Conservation (phyloP, 64 coral and sea anemone genomes). For the Platygyra sinensis region DNA sequence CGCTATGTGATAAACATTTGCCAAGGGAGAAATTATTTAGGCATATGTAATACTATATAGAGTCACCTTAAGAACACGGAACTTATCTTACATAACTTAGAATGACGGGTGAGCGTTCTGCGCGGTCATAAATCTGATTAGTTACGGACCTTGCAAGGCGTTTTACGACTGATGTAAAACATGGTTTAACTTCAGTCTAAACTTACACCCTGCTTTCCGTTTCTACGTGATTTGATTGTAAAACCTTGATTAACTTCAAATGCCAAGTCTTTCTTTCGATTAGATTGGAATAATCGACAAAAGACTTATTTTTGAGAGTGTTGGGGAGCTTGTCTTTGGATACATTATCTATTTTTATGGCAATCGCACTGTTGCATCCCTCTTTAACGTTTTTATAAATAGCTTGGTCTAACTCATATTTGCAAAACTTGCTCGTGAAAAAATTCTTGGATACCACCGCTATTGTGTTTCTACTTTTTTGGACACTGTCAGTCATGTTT, state of each 20-base stretch:
- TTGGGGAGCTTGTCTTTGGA: conserved; percentile 3
- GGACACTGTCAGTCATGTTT: conserved; percentile 37
- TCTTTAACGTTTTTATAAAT: neutral
- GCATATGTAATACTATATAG: too few relatives aligned
- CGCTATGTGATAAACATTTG: too few relatives aligned
- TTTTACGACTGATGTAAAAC: too few relatives aligned
- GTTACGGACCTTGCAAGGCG: too few relatives aligned
- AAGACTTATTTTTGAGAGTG: conserved; percentile 14
- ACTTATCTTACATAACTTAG: too few relatives aligned
- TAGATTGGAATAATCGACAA: conserved; percentile 30
- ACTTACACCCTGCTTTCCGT: too few relatives aligned
- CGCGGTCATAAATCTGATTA: too few relatives aligned
- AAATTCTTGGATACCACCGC: conserved; percentile 45
- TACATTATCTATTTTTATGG: conserved; percentile 30
- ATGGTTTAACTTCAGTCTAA: too few relatives aligned
- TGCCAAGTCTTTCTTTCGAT: conserved; percentile 35
- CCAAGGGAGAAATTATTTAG: too few relatives aligned
- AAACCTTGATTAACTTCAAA: neutral
- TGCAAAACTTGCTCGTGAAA: conserved; percentile 30
- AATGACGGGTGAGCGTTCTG: too few relatives aligned
- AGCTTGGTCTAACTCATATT: conserved; percentile 22
- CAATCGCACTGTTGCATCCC: conserved; percentile 5
- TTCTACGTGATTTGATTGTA: too few relatives aligned
- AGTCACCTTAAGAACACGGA: too few relatives aligned
- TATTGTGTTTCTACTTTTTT: conserved; percentile 35